A percentile compares a stretch with the other conserved stretches of the same genome.
phyloP scores from a whole-genome alignment of 2,888 invertebrate genomes.

The Rambutsinella grinnellia region DNA sequence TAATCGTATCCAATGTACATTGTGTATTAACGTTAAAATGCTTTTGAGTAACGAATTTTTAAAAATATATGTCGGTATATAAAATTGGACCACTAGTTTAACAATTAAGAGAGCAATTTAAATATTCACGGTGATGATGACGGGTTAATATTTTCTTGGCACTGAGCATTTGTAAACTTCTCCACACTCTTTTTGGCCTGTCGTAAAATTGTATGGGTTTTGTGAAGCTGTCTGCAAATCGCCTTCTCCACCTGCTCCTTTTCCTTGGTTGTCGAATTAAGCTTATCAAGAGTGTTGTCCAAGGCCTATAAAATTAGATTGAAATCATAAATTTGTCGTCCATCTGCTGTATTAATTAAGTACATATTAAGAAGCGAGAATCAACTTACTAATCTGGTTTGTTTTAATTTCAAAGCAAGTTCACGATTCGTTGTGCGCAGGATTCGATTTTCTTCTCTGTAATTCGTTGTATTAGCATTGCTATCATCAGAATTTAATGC shows the following conservation, averaged over 20 bases:
- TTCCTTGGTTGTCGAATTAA: conserved; percentile 82
- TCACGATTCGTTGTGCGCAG: conserved; percentile 57
- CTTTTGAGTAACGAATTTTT: background rate
- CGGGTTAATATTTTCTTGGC: conserved; percentile 57
- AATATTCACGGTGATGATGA: too few species aligned
- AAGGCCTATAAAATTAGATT: conserved; percentile 71
- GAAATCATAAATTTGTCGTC: conserved; percentile 39
- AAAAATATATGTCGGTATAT: background rate
- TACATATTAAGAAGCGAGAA: background rate
- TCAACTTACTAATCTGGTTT: conserved; percentile 58
- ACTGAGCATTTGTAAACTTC: conserved; percentile 63
- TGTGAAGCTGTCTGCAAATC: conserved; percentile 84
- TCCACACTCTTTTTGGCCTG: conserved; percentile 80
- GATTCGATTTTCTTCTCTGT: conserved; percentile 57
- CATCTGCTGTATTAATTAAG: background rate
- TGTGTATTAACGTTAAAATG: too few species aligned
- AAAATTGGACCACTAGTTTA: background rate
- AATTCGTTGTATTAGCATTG: conserved; percentile 42
- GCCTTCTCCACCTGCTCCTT: conserved; percentile 87
- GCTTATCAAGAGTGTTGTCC: conserved; percentile 82
- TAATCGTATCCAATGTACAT: too few species aligned
- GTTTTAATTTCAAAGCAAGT: conserved; percentile 56
- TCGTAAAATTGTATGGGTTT: conserved; percentile 82
- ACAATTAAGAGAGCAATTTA: too few species aligned
- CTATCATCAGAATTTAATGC: conserved; percentile 56